Evolutionary conservation across 2,888 invertebrate genomes (phyloP), one percentile per base, ranked within the genome.

Genomic region (Eupithecia subumbrata): DNA sequence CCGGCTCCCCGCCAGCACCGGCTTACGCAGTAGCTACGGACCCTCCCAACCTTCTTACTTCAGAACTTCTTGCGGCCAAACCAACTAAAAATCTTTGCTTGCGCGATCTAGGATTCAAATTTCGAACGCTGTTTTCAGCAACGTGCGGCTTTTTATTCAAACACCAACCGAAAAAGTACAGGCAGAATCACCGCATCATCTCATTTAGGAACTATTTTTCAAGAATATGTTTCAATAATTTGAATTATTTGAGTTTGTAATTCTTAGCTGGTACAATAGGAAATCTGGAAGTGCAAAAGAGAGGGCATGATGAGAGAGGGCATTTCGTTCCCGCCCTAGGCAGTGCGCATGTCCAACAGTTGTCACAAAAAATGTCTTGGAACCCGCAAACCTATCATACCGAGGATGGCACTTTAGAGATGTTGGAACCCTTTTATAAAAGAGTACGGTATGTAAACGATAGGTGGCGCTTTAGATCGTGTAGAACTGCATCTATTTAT

Each of bases 81-180:
- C 3, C 52, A n/a, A 52, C 9, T 8, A 52, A n/a, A 25, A 40
- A 11, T 52, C 0, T 18, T 52, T 52, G n/a, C 56, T 75, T 67
- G 77, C 73, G 77, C 68, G 77, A 75, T 77, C 40, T 69, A 72
- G 66, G 48, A 73, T 56, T 56, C 4, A 4, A 22, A 56, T 56
- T 56, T 56, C 11, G 11, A 56, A 56, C 52, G 4, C 11, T 56
- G 22, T 56, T 22, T 56, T 56, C 4, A 9, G 2, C n/a, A 52
- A 52, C 8, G 9, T 5, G 52, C 18, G 48, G 1, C 52, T n/a
- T n/a, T 0, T 11, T 2, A n/a, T n/a, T 52, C 9, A 9, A 9
- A 0, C 3, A 52, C 3, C 9, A 9, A 52, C 3, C 5, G 9
- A n/a, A n/a, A 9, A 52, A 3, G n/a, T 52, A n/a, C n/a, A 5